A percentile compares a stretch with the other conserved stretches of the same genome.
Conservation (phyloP, 2,113 vertebrate species). For the Oryzias javanicus region DNA sequence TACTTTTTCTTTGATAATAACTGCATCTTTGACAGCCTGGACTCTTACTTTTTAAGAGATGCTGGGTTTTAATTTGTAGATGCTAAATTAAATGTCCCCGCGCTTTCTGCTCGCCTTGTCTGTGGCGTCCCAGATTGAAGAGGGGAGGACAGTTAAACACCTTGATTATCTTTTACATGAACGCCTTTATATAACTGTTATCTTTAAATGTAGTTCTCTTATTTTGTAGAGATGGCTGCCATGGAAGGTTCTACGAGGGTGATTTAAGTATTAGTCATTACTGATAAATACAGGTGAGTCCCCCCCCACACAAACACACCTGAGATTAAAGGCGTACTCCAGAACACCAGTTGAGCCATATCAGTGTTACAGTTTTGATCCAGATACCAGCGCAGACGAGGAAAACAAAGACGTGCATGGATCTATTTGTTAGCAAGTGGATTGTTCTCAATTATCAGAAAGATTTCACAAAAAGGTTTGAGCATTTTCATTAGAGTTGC, state of each 20-base stretch:
- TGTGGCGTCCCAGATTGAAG: conserved; percentile 70
- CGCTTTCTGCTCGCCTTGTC: conserved; percentile 71
- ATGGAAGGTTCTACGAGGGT: not conserved
- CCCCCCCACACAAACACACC: too few relatives aligned
- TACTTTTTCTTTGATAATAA: not conserved
- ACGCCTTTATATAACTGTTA: not conserved
- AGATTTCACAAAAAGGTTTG: too few relatives aligned
- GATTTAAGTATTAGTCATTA: not conserved
- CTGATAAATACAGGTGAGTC: conserved; percentile 22
- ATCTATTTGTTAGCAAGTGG: too few relatives aligned
- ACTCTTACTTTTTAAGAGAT: conserved; percentile 52
- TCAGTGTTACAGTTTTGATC: too few relatives aligned
- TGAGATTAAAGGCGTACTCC: too few relatives aligned
- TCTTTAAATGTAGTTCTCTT: not conserved
- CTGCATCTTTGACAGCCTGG: conserved; percentile 77
- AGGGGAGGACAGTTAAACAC: conserved; percentile 52
- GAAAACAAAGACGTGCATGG: too few relatives aligned
- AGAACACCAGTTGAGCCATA: too few relatives aligned
- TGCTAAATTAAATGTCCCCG: conserved; percentile 72
- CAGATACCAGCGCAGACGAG: too few relatives aligned
- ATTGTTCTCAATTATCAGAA: too few relatives aligned
- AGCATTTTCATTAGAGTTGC: too few relatives aligned
- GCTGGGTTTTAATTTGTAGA: conserved; percentile 65
- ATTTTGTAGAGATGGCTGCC: conserved; percentile 7
- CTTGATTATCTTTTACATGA: not conserved